phyloP scores from a whole-genome alignment of 2,888 invertebrate species.

The Hedychridium roseum region DNA sequence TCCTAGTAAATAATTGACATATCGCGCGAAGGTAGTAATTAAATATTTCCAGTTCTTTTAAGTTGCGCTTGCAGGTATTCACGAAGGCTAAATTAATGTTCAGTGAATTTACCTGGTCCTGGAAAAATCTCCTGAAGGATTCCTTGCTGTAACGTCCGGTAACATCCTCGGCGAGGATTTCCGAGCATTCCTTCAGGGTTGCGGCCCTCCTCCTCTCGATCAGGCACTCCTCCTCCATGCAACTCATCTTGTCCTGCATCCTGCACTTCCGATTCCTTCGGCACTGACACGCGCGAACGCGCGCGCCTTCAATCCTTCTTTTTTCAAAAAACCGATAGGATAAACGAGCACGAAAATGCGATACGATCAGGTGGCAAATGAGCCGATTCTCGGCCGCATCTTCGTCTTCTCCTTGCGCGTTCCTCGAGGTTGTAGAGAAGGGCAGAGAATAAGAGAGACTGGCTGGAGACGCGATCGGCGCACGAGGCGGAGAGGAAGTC shows the following conservation, averaged over 20 bases:
- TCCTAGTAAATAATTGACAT: too few relatives aligned
- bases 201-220: constrained; percentile 70
- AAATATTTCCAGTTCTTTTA: too few relatives aligned
- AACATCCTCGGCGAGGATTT: constrained; percentile 71
- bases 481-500: constrained; percentile 13
- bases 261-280: not conserved
- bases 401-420: constrained; percentile 2
- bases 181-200: constrained; percentile 73
- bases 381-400: constrained; percentile 9
- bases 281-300: not conserved
- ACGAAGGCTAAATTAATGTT: too few relatives aligned
- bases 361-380: constrained; percentile 5
- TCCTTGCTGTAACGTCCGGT: constrained; percentile 70
- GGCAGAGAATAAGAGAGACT: not conserved
- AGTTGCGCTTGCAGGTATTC: too few relatives aligned
- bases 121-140: constrained; percentile 71
- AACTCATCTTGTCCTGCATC: constrained; percentile 65
- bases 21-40: too few relatives aligned
- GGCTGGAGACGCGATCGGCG: constrained; percentile 2
- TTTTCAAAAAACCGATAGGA: not conserved
- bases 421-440: constrained; percentile 3
- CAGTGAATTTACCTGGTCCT: constrained; percentile 76
- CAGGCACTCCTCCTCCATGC: constrained; percentile 77
- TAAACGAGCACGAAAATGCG: not conserved
- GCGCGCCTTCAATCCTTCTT: not conserved